Evolutionary conservation across 2,113 vertebrate species (phyloP), one percentile per base, ranked within the genome.

Genomic region (Hypomesus transpacificus): DNA sequence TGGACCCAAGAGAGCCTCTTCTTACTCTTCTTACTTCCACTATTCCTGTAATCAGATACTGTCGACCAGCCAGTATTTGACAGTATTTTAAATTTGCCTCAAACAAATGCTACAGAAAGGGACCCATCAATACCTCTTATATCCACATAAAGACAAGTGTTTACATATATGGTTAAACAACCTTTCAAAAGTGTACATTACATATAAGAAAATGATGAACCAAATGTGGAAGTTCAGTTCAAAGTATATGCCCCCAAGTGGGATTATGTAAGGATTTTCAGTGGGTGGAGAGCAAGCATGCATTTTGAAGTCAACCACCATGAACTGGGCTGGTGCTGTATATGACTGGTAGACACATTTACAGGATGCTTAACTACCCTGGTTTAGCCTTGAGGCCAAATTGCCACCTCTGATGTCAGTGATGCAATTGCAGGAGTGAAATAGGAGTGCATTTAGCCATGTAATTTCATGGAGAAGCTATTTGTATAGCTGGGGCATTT

Each of bases 381-480:
- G 54, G 46, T 51, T 31, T 52, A 26, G 56, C 68, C 77, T 68
- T 70, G 58, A 67, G 50, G 61, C 70, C 18, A 75, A 81, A 77
- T 71, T 56, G 18, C 54, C 61, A 64, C 28, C 60, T 68, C 74
- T 56, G 61, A 71, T 24, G 60, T 78, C 77, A 78, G 56, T 69
- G 71, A 80, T 78, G 74, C 73, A 77, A 58, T 74, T 71, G 46
- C 56, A 28, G 6, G 24, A 86, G 80, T 80, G 34, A 81, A 79
- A 76, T 69, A 72, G 52, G 75, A 78, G 71, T 66, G 31, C 61
- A 79, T 83, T 84, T 79, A 81, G 74, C 65, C 70, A 53, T 75
- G 75, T 83, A 81, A 81, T 85, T 87, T 83, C 34, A 76, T 39
- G 21, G 51, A 68, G 74, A 80, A 75, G 74, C 70, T 69, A 71